Evolutionary conservation across 2,888 invertebrate species (phyloP), one percentile per base, ranked within the genome.

Genomic region (Spilarctia lutea): DNA sequence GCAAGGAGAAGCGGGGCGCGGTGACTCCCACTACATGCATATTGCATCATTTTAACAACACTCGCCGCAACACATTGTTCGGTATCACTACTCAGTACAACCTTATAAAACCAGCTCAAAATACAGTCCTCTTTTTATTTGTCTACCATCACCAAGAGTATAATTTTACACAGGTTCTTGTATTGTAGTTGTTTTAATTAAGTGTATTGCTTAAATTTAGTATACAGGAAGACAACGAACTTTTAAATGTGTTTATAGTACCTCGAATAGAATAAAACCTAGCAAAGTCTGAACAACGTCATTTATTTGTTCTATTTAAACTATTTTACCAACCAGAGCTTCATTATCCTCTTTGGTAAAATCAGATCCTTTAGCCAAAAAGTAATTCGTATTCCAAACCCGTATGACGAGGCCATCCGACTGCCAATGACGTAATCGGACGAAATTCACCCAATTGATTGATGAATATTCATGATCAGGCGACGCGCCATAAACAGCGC

Each of bases 401-500:
- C 45, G 73, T 65, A 42, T 66, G 35, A 18, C 39, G 68, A 33
- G 20, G n/a, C 63, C 60, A 42, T 33, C n/a, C 27, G 69, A 74
- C 70, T 73, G 45, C 69, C 35, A 67, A 67, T 71, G 71, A 67
- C 67, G 71, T 74, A 74, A 74, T 69, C 65, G 65, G 42, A 56
- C 60, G 69, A 60, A 71, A 71, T 71, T 20, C 65, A 70, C 65
- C 68, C 56, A 42, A 74, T 74, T 74, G 70, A 74, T 66, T n/a
- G 70, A 66, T 70, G 65, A 74, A 70, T 66, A 74, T 70, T 52
- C 65, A 70, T 56, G 48, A 70, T 30, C n/a, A 65, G 24, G 65
- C 71, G 48, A n/a, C n/a, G 42, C 16, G 45, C 48, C 11, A 65
- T 52, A 65, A 48, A 60, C 70, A 56, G 33, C 18, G 18, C 35